Conservation (phyloP, 2,888 invertebrate genomes). For the Ophioninae sp. region DNA sequence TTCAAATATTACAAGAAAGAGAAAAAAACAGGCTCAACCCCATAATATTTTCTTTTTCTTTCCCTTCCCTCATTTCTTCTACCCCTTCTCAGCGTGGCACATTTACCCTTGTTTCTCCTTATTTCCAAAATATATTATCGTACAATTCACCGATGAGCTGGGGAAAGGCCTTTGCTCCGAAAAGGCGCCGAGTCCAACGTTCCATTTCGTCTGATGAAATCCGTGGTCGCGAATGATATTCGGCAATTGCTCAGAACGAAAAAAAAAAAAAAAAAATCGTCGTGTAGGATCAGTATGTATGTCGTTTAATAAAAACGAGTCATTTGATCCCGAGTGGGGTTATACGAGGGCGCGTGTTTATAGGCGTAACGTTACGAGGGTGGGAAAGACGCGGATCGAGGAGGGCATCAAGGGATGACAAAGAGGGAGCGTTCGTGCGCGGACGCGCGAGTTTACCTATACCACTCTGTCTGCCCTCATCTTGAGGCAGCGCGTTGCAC, state of each 20-base stretch:
- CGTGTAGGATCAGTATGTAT: too few relatives aligned
- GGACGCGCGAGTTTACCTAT: constrained; percentile 37
- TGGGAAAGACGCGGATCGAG: constrained; percentile 18
- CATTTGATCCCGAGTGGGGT: constrained; percentile 59
- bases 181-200: too few relatives aligned
- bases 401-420: constrained; percentile 56
- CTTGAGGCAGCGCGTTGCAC: constrained; percentile 26
- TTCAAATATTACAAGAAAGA: too few relatives aligned
- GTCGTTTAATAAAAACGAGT: constrained; percentile 63
- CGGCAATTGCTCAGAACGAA: constrained; percentile 43
- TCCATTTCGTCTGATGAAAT: constrained; percentile 34
- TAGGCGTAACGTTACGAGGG: constrained; percentile 63
- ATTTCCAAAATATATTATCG: too few relatives aligned
- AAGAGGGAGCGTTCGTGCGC: constrained; percentile 49
- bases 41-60: too few relatives aligned
- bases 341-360: constrained; percentile 58
- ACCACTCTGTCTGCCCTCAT: constrained; percentile 13
- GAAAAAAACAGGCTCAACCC: too few relatives aligned
- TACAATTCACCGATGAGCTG: too few relatives aligned
- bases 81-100: too few relatives aligned
- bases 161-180: too few relatives aligned
- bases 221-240: constrained; percentile 21
- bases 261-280: too few relatives aligned
- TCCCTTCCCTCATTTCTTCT: too few relatives aligned
- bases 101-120: too few relatives aligned